phyloP scores from a whole-genome alignment of 2,797 vertebrate species.

The Macrochelys suwanniensis region DNA sequence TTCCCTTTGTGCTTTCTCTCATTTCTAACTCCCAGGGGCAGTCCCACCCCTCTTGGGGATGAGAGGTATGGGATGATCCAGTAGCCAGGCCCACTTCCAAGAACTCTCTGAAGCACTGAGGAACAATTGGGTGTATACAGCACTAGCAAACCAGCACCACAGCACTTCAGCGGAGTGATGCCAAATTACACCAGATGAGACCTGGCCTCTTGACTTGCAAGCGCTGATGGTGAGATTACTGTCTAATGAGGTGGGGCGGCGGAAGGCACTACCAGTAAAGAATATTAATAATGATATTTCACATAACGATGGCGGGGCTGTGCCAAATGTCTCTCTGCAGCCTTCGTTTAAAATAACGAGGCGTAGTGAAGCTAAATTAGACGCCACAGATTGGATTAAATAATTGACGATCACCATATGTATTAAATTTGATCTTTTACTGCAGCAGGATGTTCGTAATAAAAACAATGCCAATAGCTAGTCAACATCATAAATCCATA shows the following conservation, averaged over 20 bases:
- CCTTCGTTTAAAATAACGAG: slow-evolving; percentile 46
- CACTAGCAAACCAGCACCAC: not conserved
- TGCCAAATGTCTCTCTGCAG: slow-evolving; percentile 32
- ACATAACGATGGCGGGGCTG: not conserved
- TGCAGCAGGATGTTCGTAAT: slow-evolving; percentile 68
- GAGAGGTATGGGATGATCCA: not conserved
- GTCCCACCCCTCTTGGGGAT: not conserved
- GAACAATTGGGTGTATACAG: not conserved
- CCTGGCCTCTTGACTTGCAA: not conserved
- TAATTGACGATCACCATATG: slow-evolving; percentile 58
- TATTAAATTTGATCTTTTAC: slow-evolving; percentile 67
- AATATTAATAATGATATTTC: not conserved
- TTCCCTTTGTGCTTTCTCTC: not conserved
- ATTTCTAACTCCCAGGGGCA: not conserved
- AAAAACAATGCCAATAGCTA: slow-evolving; percentile 60
- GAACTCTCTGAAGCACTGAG: not conserved
- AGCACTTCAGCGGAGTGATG: not conserved
- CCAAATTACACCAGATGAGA: not conserved
- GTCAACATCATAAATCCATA: slow-evolving; percentile 41
- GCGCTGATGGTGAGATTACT: not conserved
- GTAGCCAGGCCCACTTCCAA: not conserved
- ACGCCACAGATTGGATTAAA: slow-evolving; percentile 62
- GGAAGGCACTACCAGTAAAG: not conserved
- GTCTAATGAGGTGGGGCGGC: accelerated
- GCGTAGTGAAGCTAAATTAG: slow-evolving; percentile 56